phyloP scores from a whole-genome alignment of 2,113 vertebrate species.

The Tachycineta bicolor region DNA sequence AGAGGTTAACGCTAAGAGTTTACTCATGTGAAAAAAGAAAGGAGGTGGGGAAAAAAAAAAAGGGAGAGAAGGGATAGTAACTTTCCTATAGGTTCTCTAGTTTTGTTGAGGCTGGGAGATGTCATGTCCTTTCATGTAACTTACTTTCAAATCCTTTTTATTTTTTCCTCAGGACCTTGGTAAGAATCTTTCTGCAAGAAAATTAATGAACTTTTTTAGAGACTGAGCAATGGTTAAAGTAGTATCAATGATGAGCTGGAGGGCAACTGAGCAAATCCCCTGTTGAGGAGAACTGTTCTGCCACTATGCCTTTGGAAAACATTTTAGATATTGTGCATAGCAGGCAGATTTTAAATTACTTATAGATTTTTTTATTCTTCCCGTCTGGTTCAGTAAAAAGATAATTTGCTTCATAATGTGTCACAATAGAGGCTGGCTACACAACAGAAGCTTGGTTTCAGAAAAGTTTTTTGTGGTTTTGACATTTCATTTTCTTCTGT shows the following conservation, averaged over 20 bases:
- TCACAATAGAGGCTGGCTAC: not conserved
- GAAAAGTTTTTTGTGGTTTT: not conserved
- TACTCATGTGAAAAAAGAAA: not conserved
- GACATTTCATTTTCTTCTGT: not conserved
- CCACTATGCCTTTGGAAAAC: not conserved
- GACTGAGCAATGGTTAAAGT: not conserved
- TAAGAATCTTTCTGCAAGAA: not conserved
- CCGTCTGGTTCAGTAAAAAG: not conserved
- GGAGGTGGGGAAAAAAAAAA: too few relatives aligned
- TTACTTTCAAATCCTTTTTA: not conserved
- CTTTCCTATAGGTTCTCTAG: not conserved
- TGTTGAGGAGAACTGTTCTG: not conserved
- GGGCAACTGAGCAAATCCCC: not conserved
- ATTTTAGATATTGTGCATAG: not conserved
- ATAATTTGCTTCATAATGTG: not conserved
- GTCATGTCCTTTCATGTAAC: not conserved
- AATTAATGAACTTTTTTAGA: not conserved
- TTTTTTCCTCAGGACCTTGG: not conserved
- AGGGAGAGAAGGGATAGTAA: not conserved
- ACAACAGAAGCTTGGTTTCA: not conserved
- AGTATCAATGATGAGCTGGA: not conserved
- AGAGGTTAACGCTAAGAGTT: not conserved
- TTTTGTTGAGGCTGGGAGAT: not conserved
- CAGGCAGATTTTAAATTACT: not conserved
- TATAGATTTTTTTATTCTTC: slow-evolving; percentile 24